phyloP scores from a whole-genome alignment of 1,140 invertebrate species.

The Tetragonula clypearis region DNA sequence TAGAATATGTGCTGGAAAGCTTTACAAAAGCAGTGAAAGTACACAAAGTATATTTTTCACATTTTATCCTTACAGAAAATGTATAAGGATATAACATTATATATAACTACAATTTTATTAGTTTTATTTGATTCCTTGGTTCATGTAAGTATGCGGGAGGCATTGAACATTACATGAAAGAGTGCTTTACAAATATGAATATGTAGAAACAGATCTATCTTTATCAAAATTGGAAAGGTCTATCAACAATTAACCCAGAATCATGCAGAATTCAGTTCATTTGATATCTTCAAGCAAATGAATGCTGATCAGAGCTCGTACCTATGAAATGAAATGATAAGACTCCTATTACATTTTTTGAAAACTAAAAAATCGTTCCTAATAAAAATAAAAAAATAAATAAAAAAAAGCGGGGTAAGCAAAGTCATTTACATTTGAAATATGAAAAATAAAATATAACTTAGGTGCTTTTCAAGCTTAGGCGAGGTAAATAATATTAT shows the following conservation, averaged over 20 bases:
- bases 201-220: constrained; percentile 32
- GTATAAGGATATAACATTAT: constrained; percentile 44
- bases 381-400: constrained; percentile 11
- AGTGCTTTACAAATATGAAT: constrained; percentile 41
- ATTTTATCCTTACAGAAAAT: constrained; percentile 43
- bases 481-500: constrained; percentile 61
- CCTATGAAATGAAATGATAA: constrained; percentile 33
- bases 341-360: constrained; percentile 32
- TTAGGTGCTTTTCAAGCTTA: constrained; percentile 60
- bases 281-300: constrained; percentile 52
- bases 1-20: constrained; percentile 46
- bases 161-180: constrained; percentile 33
- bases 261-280: constrained; percentile 50
- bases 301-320: constrained; percentile 54
- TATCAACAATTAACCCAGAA: constrained; percentile 54
- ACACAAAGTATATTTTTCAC: constrained; percentile 45
- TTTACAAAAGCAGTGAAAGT: constrained; percentile 38
- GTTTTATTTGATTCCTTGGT: constrained; percentile 58
- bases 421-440: constrained; percentile 38
- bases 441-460: constrained; percentile 32
- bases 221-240: constrained; percentile 67
- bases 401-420: constrained; percentile 38
- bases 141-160: constrained; percentile 12
- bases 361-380: constrained; percentile 44
- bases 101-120: constrained; percentile 55